Conservation (phyloP, 2,113 vertebrate genomes). For the Dendropsophus ebraccatus region DNA sequence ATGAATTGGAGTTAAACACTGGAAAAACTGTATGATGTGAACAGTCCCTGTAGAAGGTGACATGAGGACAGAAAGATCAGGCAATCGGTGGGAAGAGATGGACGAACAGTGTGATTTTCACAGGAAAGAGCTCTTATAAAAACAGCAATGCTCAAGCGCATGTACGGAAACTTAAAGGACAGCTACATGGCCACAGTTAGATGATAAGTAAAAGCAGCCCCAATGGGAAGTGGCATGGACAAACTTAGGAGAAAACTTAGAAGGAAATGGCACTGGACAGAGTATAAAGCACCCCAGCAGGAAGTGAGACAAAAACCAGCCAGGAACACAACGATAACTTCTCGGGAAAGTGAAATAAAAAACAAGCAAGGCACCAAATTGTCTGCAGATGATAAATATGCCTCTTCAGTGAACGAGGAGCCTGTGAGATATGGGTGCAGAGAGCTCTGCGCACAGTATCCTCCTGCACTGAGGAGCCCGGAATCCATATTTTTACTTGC, state of each 20-base stretch:
- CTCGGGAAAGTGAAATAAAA: slow-evolving; percentile 59
- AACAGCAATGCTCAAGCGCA: background rate
- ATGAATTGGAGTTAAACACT: background rate
- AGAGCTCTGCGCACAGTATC: slow-evolving; percentile 45
- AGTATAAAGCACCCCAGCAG: slow-evolving; percentile 44
- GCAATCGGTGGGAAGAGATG: background rate
- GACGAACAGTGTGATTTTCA: background rate
- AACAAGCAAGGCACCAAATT: slow-evolving; percentile 60
- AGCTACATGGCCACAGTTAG: background rate
- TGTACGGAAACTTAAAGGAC: background rate
- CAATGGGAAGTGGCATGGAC: background rate
- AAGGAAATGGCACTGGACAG: slow-evolving; percentile 36
- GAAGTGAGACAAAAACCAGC: slow-evolving; percentile 45
- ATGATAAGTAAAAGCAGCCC: slow-evolving; percentile 7
- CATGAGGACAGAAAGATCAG: background rate
- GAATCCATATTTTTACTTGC: slow-evolving; percentile 51
- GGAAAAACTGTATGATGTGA: background rate
- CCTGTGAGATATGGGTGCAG: slow-evolving; percentile 13
- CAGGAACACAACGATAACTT: slow-evolving; percentile 48
- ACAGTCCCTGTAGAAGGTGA: slow-evolving; percentile 22
- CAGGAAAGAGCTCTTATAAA: slow-evolving; percentile 5
- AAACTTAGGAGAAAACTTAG: background rate
- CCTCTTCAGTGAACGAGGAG: slow-evolving; percentile 55
- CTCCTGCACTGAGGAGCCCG: slow-evolving; percentile 52
- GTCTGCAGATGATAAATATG: slow-evolving; percentile 60